Conservation (phyloP, 1,140 invertebrate genomes). For the Matsumurasca onukii region DNA sequence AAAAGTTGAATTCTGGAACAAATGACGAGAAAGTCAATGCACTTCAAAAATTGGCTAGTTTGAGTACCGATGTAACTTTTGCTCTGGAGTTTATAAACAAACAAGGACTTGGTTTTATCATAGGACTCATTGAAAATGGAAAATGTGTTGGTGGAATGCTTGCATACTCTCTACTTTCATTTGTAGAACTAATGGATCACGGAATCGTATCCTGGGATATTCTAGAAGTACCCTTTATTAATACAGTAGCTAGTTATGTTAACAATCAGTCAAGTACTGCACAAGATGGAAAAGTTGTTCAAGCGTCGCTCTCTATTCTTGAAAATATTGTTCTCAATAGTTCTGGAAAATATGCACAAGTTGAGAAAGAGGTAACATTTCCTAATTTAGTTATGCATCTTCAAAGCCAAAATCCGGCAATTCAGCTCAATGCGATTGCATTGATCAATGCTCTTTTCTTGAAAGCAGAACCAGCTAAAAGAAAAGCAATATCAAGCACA, state of each 20-base stretch:
- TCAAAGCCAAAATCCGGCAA: slow-evolving; percentile 67
- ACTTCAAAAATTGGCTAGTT: slow-evolving; percentile 68
- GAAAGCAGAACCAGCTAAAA: slow-evolving; percentile 79
- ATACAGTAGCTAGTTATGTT: slow-evolving; percentile 78
- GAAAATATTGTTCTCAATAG: slow-evolving; percentile 91
- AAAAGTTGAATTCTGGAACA: slow-evolving; percentile 68
- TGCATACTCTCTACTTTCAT: slow-evolving; percentile 77
- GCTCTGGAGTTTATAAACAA: slow-evolving; percentile 92
- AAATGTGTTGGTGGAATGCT: slow-evolving; percentile 68
- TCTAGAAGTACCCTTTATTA: slow-evolving; percentile 82
- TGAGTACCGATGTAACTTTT: slow-evolving; percentile 87
- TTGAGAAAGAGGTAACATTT: slow-evolving; percentile 87
- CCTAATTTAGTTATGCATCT: slow-evolving; percentile 78
- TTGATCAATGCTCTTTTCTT: slow-evolving; percentile 90
- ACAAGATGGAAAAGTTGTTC: slow-evolving; percentile 71
- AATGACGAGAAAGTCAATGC: slow-evolving; percentile 69
- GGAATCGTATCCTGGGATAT: slow-evolving; percentile 93
- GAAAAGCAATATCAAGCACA: slow-evolving; percentile 71
- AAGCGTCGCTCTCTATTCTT: slow-evolving; percentile 85
- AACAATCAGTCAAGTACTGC: slow-evolving; percentile 58
- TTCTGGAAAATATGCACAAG: slow-evolving; percentile 75
- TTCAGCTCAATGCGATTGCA: slow-evolving; percentile 92
- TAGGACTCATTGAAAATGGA: slow-evolving; percentile 68
- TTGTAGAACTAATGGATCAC: slow-evolving; percentile 96
- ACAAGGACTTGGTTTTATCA: slow-evolving; percentile 79